Evolutionary conservation across 1,140 invertebrate genomes (phyloP), one percentile per base, ranked within the genome.

Genomic region (Drosophila insularis): DNA sequence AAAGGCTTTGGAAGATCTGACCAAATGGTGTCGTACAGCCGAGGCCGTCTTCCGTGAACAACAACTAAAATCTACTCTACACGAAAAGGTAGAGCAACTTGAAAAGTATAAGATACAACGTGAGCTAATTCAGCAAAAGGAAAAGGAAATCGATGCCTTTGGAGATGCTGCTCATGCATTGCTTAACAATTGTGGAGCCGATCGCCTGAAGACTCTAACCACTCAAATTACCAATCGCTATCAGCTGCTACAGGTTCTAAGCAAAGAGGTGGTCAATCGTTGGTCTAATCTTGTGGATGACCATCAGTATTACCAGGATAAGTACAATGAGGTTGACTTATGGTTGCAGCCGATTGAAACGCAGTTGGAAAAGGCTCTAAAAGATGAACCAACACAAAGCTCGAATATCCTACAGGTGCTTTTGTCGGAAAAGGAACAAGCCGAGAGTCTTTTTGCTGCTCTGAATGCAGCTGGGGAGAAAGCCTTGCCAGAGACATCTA

Each of bases 181-280:
- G 55, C 94, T 98, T 1, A 96, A 98, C 89, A 93, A 95, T 2
- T 97, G 96, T 92, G 95, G 95, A 2, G 96, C 97, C 1, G 97
- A 98, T 74, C 94, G 96, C 59, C 94, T 99, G 4, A 97, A 98
- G 90, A 96, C 96, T 6, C 93, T 98, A 61, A 96, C 98, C 17
- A 96, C 96, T 0, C 97, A 98, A 93, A 95, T 98, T 13, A 98
- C 95, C 78, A 98, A 95, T 82, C 94, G 96, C 80, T 99, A 98
- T 91, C 97, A 98, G 92, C 93, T 96, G 56, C 92, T 99, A 23
- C 95, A 95, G 78, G 94, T 95, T 13, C 92, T 97, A 7, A 97
- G 96, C 70, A 97, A 98, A 93, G 97, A 98, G 92, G 95, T 97
- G 0, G 95, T 98, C 4, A 96, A 95, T 78, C 96, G 97, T 65